Evolutionary conservation across 2,888 invertebrate species (phyloP).

Genomic region (Stenotaenia linearis): DNA sequence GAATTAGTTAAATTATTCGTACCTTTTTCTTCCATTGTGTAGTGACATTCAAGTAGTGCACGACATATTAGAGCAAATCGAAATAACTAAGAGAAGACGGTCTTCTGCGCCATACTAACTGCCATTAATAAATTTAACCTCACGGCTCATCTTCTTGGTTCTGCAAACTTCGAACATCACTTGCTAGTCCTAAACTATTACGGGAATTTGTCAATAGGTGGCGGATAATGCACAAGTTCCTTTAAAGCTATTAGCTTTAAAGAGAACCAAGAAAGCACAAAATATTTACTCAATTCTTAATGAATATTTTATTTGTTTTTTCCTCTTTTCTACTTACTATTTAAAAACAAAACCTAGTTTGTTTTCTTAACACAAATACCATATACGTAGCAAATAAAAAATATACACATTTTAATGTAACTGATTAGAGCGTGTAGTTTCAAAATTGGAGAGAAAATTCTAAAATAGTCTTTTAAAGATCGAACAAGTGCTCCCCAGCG

Average conservation of each 20-base stretch:
- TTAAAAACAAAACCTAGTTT: background rate
- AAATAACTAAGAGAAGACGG: background rate
- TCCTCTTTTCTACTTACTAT: background rate
- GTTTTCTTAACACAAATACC: background rate
- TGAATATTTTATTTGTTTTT: background rate
- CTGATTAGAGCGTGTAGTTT: background rate
- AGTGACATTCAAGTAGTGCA: background rate
- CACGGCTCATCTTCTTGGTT: too few species aligned
- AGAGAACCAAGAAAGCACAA: background rate
- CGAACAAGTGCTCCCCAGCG: background rate
- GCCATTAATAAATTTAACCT: too few species aligned
- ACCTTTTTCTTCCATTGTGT: background rate
- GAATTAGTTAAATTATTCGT: too few species aligned
- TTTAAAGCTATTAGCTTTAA: background rate
- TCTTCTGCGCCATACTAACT: background rate
- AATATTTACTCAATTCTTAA: background rate
- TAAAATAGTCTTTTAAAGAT: background rate
- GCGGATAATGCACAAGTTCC: too few species aligned
- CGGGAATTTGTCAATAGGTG: too few species aligned
- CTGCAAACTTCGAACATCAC: too few species aligned
- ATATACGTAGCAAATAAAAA: background rate
- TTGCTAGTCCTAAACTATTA: too few species aligned
- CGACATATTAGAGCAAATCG: background rate
- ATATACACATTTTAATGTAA: background rate
- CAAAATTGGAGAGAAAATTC: background rate